Percentiles rank a stretch among this genome's conserved stretches.
Evolutionary conservation across 2,113 vertebrate species (phyloP).

Genomic region (Pithys albifrons): DNA sequence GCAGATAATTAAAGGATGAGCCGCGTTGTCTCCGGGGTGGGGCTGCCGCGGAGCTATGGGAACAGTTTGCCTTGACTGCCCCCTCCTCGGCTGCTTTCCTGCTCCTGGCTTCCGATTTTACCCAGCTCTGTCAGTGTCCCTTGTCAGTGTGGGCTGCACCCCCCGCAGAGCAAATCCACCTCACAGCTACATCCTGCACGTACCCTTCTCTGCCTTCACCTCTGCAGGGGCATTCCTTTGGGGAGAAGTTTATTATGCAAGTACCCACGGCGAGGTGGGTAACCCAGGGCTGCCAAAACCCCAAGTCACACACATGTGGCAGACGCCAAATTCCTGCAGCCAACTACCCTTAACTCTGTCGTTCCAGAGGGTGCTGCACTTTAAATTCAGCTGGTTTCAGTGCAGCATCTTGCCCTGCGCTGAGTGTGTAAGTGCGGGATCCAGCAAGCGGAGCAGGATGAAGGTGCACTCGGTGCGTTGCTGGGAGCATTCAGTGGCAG

Average conservation of each 20-base stretch:
- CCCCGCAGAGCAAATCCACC: neutral
- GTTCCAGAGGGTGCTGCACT: accelerated
- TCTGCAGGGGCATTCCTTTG: accelerated
- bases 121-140: neutral
- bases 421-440: accelerated
- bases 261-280: accelerated
- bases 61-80: neutral
- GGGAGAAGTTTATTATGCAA: neutral
- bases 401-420: neutral
- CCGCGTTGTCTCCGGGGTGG: neutral
- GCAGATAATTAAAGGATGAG: neutral
- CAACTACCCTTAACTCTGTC: neutral
- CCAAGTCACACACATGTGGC: accelerated
- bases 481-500: neutral
- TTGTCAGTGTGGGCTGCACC: accelerated
- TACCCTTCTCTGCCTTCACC: accelerated
- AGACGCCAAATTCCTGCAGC: neutral
- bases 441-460: neutral
- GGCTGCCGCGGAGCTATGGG: neutral
- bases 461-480: accelerated
- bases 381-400: neutral
- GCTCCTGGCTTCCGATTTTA: neutral
- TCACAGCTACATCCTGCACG: accelerated
- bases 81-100: too few species aligned
- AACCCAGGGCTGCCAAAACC: neutral